Evolutionary conservation across 2,888 invertebrate species (phyloP), one percentile per base, ranked within the genome.

Genomic region (Cheilosia scutellata): DNA sequence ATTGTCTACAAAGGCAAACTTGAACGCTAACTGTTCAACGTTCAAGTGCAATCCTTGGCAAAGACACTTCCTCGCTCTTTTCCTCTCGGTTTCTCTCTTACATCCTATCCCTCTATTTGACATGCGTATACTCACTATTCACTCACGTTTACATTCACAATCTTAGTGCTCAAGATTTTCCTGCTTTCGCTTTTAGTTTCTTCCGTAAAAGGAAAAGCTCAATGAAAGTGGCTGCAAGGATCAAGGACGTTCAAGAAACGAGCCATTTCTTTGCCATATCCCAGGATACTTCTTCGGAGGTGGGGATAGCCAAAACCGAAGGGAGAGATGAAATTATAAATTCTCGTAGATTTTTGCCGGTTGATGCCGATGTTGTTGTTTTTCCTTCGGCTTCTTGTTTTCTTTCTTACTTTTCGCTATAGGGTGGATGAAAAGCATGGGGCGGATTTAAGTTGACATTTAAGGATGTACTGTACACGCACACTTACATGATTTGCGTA

Each of bases 211-310:
- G 51, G 31, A 49, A 84, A 86, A 86, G 76, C 86, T 57, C 49
- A 68, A 40, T 76, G 33, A 53, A 77, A 51, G 80, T 80, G 63
- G 90, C 90, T 91, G 91, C 91, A 91, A 91, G 91, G 92, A 91
- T 92, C 91, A 91, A 91, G 91, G 91, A 91, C 91, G 91, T 91
- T 91, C 90, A 91, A 89, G 89, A 90, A 90, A 89, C 88, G 88
- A 88, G 76, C 87, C 60, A 62, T 49, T 72, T 62, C 70, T 58
- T 70, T 71, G 42, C 55, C 68, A 63, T 70, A 78, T 44, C 63
- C 57, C 76, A 57, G 63, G 72, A 68, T 77, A 68, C 65, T 16
- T 66, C 62, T 66, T 44, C 29, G 2, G 20, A 11, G 16, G 31
- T 37, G 42, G 58, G 25, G 47, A 58, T 27, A 49, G 25, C 29